Conservation (phyloP, 2,888 invertebrate genomes). For the Allolobophora icterica region DNA sequence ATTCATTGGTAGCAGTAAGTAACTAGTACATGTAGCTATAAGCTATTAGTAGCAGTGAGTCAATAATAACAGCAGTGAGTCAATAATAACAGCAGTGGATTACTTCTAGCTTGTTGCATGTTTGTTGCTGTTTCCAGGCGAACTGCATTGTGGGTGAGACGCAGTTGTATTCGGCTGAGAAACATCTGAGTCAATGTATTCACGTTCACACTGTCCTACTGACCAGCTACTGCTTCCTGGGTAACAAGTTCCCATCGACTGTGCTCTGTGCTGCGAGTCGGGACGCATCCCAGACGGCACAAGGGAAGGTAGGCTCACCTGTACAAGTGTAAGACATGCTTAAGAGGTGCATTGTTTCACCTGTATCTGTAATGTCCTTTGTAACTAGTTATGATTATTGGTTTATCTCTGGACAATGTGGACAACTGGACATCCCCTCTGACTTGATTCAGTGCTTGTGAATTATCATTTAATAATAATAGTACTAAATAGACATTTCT, state of each 20-base stretch:
- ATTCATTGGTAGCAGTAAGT: no score
- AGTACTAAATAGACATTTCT: no score
- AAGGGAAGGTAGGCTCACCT: conserved; percentile 53
- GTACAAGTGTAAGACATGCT: no score
- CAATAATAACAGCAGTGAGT: no score
- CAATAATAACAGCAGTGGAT: no score
- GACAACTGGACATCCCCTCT: no score
- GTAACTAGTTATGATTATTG: no score
- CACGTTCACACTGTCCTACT: conserved; percentile 64
- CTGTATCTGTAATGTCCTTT: not conserved
- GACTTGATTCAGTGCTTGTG: no score
- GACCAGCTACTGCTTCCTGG: conserved; percentile 61
- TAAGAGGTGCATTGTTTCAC: not conserved
- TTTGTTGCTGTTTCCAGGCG: conserved; percentile 52
- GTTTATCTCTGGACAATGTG: no score
- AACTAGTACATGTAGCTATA: no score
- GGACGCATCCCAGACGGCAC: conserved; percentile 55
- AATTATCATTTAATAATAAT: no score
- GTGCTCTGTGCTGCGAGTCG: conserved; percentile 60
- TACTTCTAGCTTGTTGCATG: conserved; percentile 42
- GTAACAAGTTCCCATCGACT: conserved; percentile 61
- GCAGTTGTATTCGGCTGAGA: conserved; percentile 63
- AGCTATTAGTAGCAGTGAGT: no score
- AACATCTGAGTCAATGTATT: conserved; percentile 64
- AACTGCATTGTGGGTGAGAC: conserved; percentile 62